A percentile compares a stretch with the other conserved stretches of the same genome.
phyloP scores from a whole-genome alignment of 2,888 invertebrate species.

The Stenoptilia bipunctidactyla region DNA sequence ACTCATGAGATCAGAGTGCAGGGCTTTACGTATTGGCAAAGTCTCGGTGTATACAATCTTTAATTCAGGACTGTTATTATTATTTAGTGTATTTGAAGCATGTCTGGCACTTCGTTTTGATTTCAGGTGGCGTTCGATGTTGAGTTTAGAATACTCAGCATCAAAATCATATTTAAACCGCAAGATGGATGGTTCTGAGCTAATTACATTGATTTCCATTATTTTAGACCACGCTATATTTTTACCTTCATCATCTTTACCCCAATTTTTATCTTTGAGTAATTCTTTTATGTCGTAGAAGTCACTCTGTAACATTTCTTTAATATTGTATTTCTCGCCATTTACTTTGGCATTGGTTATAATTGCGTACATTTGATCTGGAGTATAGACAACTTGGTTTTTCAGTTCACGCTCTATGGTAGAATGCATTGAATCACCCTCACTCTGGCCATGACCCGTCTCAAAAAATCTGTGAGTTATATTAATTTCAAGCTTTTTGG shows the following conservation, averaged over 20 bases:
- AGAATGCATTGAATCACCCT: slow-evolving; percentile 10
- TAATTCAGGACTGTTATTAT: slow-evolving; percentile 2
- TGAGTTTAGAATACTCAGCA: slow-evolving; percentile 3
- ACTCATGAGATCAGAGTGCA: slow-evolving; percentile 3
- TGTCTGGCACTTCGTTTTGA: neutral
- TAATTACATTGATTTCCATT: slow-evolving; percentile 5
- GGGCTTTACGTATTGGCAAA: slow-evolving; percentile 4
- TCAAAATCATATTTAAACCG: slow-evolving; percentile 2
- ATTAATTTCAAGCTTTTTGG: slow-evolving; percentile 5
- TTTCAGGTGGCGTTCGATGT: neutral
- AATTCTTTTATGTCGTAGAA: slow-evolving; percentile 4
- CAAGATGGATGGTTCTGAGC: slow-evolving; percentile 2
- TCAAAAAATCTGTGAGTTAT: slow-evolving; percentile 10
- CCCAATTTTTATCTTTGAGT: slow-evolving; percentile 4
- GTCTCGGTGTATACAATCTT: slow-evolving; percentile 4
- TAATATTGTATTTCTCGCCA: slow-evolving; percentile 1
- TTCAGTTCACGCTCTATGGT: slow-evolving; percentile 6
- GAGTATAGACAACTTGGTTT: slow-evolving; percentile 7
- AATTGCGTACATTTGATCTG: slow-evolving; percentile 7
- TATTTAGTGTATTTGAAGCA: slow-evolving; percentile 3
- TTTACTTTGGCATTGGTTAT: slow-evolving; percentile 7
- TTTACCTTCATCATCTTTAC: slow-evolving; percentile 2
- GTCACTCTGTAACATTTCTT: slow-evolving; percentile 4
- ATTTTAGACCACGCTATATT: slow-evolving; percentile 7
- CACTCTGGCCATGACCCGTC: slow-evolving; percentile 8